Evolutionary conservation across 1,140 invertebrate species (phyloP).

Genomic region (Hydropsyche tenuis): DNA sequence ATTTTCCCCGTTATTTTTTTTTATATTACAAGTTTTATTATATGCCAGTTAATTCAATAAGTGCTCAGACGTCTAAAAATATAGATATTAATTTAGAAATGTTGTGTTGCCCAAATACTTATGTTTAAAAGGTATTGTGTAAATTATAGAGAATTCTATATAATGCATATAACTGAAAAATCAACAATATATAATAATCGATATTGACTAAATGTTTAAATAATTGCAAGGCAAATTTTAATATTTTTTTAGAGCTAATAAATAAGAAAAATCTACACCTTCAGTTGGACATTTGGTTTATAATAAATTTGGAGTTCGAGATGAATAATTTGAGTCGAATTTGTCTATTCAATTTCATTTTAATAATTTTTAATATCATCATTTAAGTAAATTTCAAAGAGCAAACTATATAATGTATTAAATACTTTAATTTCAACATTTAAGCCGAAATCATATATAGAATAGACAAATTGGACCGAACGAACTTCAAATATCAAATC

Average conservation of each 20-base stretch:
- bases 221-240: conserved; percentile 13
- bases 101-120: conserved; percentile 43
- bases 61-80: conserved; percentile 49
- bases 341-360: conserved; percentile 12
- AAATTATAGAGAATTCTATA: too few species aligned
- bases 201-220: too few species aligned
- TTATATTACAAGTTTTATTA: conserved; percentile 32
- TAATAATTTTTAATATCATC: too few species aligned
- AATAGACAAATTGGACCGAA: neutral
- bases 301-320: neutral
- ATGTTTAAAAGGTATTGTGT: too few species aligned
- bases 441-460: neutral
- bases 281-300: neutral
- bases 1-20: conserved; percentile 23
- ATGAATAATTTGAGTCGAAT: neutral
- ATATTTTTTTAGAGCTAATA: neutral
- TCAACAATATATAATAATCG: neutral
- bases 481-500: neutral
- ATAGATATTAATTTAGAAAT: conserved; percentile 43
- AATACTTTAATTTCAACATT: neutral
- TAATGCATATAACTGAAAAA: neutral
- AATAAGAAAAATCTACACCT: neutral
- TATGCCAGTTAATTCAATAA: conserved; percentile 46
- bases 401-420: too few species aligned
- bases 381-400: neutral